Evolutionary conservation across 2,888 invertebrate species (phyloP).

Genomic region (Hipparchia semele): DNA sequence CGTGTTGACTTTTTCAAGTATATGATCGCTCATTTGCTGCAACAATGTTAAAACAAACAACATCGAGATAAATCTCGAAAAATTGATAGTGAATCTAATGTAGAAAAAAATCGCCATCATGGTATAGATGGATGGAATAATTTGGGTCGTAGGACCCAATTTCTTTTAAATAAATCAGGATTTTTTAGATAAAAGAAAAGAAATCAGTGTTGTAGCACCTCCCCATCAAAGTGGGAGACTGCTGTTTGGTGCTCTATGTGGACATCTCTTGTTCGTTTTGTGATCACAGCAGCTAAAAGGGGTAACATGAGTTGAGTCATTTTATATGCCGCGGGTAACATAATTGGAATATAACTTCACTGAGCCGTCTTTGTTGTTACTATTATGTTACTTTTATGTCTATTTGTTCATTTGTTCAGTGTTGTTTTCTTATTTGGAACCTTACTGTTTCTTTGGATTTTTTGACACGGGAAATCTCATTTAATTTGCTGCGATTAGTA

Average conservation of each 20-base stretch:
- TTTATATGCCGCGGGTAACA: conserved; percentile 33
- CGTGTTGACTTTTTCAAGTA: too few species aligned
- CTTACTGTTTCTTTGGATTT: not conserved
- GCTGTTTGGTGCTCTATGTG: conserved; percentile 6
- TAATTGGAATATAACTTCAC: conserved; percentile 33
- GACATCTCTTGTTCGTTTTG: conserved; percentile 37
- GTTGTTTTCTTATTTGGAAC: not conserved
- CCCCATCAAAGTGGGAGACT: not conserved
- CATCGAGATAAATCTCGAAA: too few species aligned
- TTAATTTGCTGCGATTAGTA: not conserved
- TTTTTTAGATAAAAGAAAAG: too few species aligned
- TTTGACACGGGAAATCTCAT: not conserved
- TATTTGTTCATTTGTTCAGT: not conserved
- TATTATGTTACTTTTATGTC: conserved; percentile 11
- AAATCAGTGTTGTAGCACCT: not conserved
- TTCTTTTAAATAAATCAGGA: too few species aligned
- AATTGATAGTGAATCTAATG: too few species aligned
- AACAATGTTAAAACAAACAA: too few species aligned
- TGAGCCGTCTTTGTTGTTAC: conserved; percentile 4
- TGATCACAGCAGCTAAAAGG: conserved; percentile 31
- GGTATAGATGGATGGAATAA: too few species aligned
- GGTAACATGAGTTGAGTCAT: conserved; percentile 36
- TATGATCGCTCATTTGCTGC: too few species aligned
- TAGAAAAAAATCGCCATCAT: too few species aligned
- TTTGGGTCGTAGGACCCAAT: too few species aligned